Base-by-base conservation (phyloP, 2,888 invertebrate species). In the Pachycephus smyrnensis region DNA sequence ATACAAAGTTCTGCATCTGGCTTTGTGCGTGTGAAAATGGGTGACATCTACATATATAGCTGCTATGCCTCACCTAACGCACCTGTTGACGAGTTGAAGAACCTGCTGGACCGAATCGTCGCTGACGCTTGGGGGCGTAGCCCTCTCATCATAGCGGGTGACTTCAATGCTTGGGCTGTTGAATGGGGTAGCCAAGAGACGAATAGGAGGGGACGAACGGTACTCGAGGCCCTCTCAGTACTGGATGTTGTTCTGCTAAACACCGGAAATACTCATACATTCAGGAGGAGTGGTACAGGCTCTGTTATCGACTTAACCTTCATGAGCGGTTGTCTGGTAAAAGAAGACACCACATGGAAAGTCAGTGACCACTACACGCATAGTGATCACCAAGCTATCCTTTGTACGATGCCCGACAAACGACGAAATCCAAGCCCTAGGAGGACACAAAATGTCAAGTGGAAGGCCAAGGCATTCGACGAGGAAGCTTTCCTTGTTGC, bases 271-370 rank as follows among this genome's bases (percentile, higher is more conserved):
- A 68, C 31, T 15, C 80, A 82, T 15, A 85, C 86, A 11, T 86
- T 76, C 68, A 74, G 37, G 1, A 82, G 77, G 40, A 80, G 77
- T 32, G 79, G 79, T 15, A 74, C 78, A n/a, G 81, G 79, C 35
- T 85, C 85, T 1, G 82, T 85, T 4, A 73, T 86, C 0, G 84
- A 86, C 69, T 80, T 84, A 35, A 85, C 85, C 0, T 84, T 83
- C 80, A 82, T 82, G 77, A 85, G 83, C 73, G 81, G 80, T 71
- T 78, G 74, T 35, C 81, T 85, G 11, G 77, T 36, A 32, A 82
- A 76, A 75, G 76, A 78, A 73, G 80, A 79, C 76, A 78, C 76
- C 71, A 77, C 0, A 11, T 81, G 73, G 74, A 76, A 79, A 76
- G 76, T 75, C n/a, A 75, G 81, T 31, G 71, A 78, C 40, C 80